Conservation (phyloP, 2,113 vertebrate species). For the Brachirus orientalis region DNA sequence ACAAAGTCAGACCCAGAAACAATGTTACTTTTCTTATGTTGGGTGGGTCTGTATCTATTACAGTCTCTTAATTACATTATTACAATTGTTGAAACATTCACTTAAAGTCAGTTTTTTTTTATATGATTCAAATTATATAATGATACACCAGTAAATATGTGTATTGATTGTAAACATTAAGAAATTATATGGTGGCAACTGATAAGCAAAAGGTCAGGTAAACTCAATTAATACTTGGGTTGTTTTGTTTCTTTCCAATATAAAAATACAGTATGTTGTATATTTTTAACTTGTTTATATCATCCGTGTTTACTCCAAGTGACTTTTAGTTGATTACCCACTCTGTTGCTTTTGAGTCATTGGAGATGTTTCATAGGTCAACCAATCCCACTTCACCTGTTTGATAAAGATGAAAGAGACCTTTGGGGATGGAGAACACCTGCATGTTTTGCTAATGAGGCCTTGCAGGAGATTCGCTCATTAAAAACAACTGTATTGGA, state of each 20-base stretch:
- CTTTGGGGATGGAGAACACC: constrained; percentile 75
- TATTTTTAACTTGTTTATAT: constrained; percentile 1
- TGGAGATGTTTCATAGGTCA: constrained; percentile 82
- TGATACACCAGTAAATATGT: no score
- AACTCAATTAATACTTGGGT: no score
- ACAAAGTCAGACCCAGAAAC: not conserved
- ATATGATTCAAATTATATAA: no score
- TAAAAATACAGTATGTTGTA: no score
- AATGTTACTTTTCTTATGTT: constrained; percentile 14
- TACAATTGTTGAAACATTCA: not conserved
- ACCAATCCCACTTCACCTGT: constrained; percentile 69
- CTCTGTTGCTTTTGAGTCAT: constrained; percentile 55
- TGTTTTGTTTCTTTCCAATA: no score
- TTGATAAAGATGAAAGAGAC: constrained; percentile 62
- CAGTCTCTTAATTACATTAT: not conserved
- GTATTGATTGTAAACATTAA: no score
- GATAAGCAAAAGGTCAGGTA: no score
- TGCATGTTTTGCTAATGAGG: constrained; percentile 79
- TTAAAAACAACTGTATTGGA: constrained; percentile 71
- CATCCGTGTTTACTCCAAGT: constrained; percentile 45
- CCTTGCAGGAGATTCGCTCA: constrained; percentile 73
- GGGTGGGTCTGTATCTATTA: constrained; percentile 4
- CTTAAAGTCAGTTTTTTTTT: no score
- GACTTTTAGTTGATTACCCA: constrained; percentile 34
- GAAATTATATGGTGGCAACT: no score